Conservation (phyloP, 1,140 invertebrate species). For the Pectinophora gossypiella region DNA sequence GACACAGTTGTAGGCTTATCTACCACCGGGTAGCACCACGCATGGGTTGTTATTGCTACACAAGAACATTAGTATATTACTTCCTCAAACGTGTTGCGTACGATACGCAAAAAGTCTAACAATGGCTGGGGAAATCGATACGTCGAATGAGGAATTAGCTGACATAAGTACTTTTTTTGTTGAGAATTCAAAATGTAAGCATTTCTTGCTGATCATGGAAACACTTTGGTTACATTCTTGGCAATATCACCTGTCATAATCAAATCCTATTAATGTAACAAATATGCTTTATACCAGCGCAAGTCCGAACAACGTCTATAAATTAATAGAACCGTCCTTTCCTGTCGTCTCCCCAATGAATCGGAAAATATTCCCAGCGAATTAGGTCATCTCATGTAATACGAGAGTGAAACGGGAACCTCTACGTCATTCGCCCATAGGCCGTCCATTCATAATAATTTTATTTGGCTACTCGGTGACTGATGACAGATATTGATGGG, state of each 20-base stretch:
- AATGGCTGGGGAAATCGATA: conserved; percentile 1
- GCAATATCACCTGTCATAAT: too few relatives aligned
- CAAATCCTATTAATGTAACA: too few relatives aligned
- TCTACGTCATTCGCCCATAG: conserved; percentile 31
- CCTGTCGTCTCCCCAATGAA: conserved; percentile 15
- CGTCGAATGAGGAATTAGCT: not conserved
- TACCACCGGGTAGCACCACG: conserved; percentile 10
- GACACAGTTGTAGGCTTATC: conserved; percentile 41
- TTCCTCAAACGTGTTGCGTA: too few relatives aligned
- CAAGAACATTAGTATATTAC: not conserved
- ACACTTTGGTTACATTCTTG: too few relatives aligned
- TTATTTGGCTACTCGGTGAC: conserved; percentile 57
- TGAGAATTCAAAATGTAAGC: too few relatives aligned
- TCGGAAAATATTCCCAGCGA: conserved; percentile 30
- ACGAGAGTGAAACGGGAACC: conserved; percentile 37
- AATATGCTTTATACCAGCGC: too few relatives aligned
- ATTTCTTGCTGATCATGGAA: too few relatives aligned
- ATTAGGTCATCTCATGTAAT: conserved; percentile 52
- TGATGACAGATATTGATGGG: conserved; percentile 66
- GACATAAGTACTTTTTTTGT: not conserved
- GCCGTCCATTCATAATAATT: conserved; percentile 51
- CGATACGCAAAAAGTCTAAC: not conserved
- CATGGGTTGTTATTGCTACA: conserved; percentile 4
- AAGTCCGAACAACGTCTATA: not conserved
- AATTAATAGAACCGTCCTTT: not conserved